phyloP scores from a whole-genome alignment of 2,888 invertebrate species.

The Cataglyphis altisquamis region DNA sequence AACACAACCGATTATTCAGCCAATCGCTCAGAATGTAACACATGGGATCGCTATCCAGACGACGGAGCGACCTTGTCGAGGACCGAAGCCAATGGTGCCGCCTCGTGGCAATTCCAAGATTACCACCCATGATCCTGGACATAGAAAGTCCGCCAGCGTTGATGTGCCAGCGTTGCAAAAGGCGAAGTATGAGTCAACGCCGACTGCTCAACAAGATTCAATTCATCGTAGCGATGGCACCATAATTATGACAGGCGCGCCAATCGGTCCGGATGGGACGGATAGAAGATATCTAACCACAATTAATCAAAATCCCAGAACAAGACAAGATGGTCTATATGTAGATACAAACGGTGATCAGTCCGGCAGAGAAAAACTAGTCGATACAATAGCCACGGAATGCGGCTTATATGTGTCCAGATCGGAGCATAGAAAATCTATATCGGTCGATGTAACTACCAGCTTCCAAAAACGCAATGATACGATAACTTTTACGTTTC shows the following conservation, averaged over 20 bases:
- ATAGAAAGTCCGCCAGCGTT: slow-evolving; percentile 80
- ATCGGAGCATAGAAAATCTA: slow-evolving; percentile 82
- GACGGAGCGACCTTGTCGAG: slow-evolving; percentile 79
- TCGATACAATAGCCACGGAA: slow-evolving; percentile 75
- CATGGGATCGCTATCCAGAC: slow-evolving; percentile 75
- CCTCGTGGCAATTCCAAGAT: slow-evolving; percentile 84
- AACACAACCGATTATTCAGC: slow-evolving; percentile 84
- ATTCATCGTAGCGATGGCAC: slow-evolving; percentile 75
- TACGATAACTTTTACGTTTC: slow-evolving; percentile 83
- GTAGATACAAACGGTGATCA: slow-evolving; percentile 82
- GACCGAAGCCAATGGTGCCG: slow-evolving; percentile 85
- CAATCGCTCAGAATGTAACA: slow-evolving; percentile 82
- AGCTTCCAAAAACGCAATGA: slow-evolving; percentile 83
- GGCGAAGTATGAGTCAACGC: slow-evolving; percentile 66
- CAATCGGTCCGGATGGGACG: slow-evolving; percentile 73
- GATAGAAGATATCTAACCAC: slow-evolving; percentile 78
- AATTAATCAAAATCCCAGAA: slow-evolving; percentile 83
- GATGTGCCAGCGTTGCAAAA: slow-evolving; percentile 76
- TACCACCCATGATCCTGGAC: slow-evolving; percentile 81
- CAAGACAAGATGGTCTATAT: slow-evolving; percentile 84
- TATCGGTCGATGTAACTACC: slow-evolving; percentile 82
- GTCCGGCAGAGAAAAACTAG: slow-evolving; percentile 75
- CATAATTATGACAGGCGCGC: slow-evolving; percentile 68
- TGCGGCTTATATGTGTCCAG: slow-evolving; percentile 81
- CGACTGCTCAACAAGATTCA: slow-evolving; percentile 71